A percentile compares a stretch with the other conserved stretches of the same genome.
Evolutionary conservation across 2,888 invertebrate genomes (phyloP).

Genomic region (Enchytraeus crypticus): DNA sequence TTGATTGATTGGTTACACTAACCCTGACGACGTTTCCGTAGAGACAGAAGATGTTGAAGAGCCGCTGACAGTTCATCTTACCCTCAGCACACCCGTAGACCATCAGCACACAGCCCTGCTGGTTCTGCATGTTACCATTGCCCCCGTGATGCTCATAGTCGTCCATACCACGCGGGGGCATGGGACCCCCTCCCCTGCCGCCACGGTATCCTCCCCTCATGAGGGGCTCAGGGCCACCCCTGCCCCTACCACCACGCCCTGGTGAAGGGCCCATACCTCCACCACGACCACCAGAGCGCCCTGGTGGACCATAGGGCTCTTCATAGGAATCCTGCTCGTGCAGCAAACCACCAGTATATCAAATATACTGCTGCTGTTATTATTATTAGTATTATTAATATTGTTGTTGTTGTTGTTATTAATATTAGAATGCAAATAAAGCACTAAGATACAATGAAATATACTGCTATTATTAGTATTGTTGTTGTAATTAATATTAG

Average conservation of each 20-base stretch:
- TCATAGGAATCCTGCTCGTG: neutral
- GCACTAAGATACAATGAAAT: too few relatives aligned
- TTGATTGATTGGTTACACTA: too few relatives aligned
- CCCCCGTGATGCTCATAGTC: slow-evolving; percentile 1
- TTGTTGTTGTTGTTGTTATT: too few relatives aligned
- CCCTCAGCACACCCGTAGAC: slow-evolving; percentile 90
- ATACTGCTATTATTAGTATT: too few relatives aligned
- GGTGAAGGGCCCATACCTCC: neutral
- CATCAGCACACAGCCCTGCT: slow-evolving; percentile 77
- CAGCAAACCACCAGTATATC: neutral
- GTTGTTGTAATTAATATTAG: too few relatives aligned
- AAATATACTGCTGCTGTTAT: too few relatives aligned
- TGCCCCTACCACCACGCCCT: neutral
- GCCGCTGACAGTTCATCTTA: slow-evolving; percentile 85
- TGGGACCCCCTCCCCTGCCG: neutral
- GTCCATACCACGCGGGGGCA: neutral
- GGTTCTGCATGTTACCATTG: slow-evolving; percentile 11
- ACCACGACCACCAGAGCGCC: neutral
- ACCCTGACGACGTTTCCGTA: slow-evolving; percentile 97
- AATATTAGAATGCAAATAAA: too few relatives aligned
- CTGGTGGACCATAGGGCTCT: slow-evolving; percentile 4
- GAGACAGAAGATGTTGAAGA: slow-evolving; percentile 96
- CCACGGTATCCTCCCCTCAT: neutral
- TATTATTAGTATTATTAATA: too few relatives aligned
- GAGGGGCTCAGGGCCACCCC: neutral